Percentiles rank a stretch among this genome's conserved stretches.
Conservation (phyloP, 2,113 vertebrate genomes). For the Oophaga pumilio region DNA sequence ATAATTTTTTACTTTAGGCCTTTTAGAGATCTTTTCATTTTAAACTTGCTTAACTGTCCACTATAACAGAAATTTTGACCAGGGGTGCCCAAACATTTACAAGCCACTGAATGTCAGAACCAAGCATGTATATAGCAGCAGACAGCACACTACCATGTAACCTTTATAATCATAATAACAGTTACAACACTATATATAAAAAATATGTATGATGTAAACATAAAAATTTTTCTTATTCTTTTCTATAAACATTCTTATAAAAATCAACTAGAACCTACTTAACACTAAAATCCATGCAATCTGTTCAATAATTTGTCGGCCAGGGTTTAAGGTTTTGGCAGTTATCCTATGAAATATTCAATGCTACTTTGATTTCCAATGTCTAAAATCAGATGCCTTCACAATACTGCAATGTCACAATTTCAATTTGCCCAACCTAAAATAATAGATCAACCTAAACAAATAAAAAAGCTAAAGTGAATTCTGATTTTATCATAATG, state of each 20-base stretch:
- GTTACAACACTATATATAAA: not conserved
- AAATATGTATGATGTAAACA: not conserved
- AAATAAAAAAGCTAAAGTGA: not conserved
- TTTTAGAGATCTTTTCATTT: too few species aligned
- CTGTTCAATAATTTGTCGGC: conserved; percentile 43
- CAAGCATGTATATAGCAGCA: too few species aligned
- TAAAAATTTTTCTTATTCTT: not conserved
- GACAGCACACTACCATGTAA: too few species aligned
- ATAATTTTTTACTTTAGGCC: too few species aligned
- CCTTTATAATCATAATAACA: not conserved
- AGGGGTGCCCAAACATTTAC: too few species aligned
- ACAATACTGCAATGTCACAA: not conserved
- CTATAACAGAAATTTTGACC: too few species aligned
- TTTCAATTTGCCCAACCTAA: not conserved
- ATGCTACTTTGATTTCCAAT: conserved; percentile 26
- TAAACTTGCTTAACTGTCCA: too few species aligned
- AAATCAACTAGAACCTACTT: not conserved
- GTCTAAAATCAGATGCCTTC: not conserved
- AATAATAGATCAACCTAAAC: not conserved
- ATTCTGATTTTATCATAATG: not conserved
- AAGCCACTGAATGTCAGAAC: too few species aligned
- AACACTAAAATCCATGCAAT: conserved; percentile 29
- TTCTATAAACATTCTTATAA: not conserved
- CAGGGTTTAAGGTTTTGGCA: conserved; percentile 20
- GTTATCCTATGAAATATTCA: conserved; percentile 18